These are phyloP conservation scores for Pseudoatta argentina DNA, from an alignment of 1,140 invertebrate genomes.

Conservation along the genomic window DNA sequence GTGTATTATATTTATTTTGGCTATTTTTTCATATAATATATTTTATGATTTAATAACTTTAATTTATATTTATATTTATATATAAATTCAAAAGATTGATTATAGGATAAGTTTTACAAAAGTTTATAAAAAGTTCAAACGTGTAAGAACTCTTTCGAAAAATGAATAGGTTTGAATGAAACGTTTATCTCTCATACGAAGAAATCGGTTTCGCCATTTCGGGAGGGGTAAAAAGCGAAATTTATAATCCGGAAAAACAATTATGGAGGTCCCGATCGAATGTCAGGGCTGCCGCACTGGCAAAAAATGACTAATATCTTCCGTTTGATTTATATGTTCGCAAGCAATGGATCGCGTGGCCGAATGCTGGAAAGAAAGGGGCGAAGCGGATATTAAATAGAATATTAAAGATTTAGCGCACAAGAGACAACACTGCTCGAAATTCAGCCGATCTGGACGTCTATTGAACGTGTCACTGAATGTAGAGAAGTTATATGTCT, in stretches of 20 bases:
- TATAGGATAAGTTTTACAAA: background rate
- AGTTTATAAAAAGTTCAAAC: background rate
- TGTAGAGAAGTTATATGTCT: conserved; percentile 38
- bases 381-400: conserved; percentile 79
- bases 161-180: conserved; percentile 29
- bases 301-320: conserved; percentile 82
- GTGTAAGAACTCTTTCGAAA: background rate
- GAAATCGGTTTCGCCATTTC: conserved; percentile 4
- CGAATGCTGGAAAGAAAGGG: background rate
- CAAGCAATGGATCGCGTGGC: conserved; percentile 35
- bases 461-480: conserved; percentile 21
- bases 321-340: conserved; percentile 79
- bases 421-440: conserved; percentile 68
- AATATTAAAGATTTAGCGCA: conserved; percentile 80
- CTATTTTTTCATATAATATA: no score
- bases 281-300: conserved; percentile 62
- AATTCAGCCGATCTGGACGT: conserved; percentile 25
- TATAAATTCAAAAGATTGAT: background rate
- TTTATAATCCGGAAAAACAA: conserved; percentile 84
- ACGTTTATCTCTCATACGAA: conserved; percentile 18
- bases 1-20: no score
- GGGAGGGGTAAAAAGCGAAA: conserved; percentile 75
- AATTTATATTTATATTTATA: background rate
- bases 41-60: no score
- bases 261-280: conserved; percentile 74